Base-by-base conservation (phyloP, 2,888 invertebrate species). In the Helicoverpa assulta region DNA sequence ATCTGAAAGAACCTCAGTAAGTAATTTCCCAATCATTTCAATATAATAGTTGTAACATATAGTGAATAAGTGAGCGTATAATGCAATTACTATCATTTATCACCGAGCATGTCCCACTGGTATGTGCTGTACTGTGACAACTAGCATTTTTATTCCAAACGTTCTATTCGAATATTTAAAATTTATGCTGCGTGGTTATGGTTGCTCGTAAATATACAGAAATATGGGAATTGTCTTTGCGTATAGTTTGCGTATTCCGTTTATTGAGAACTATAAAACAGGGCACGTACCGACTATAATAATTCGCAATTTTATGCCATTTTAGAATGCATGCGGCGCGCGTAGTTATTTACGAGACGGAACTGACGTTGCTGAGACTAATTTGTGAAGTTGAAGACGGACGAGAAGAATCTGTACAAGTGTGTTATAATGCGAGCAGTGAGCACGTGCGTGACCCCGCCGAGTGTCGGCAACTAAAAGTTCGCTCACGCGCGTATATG, bases 81-180 rank as follows among this genome's bases (percentile, higher is more conserved):
- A 52, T 26, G 52, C 62, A 60, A 60, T 66, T 51, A 50, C 29
- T 33, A 47, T 26, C 21, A 57, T 76, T 26, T 43, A 62, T 65
- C 53, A 76, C 51, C 67, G 33, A 29, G 58, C 60, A 63, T 64
- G 75, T 65, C 40, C 50, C 50, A 29, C 69, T 76, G 70, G 66
- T 60, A 54, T 26, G 37, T 43, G 33, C 47, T 50, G 58, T 69
- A 73, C 69, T 81, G 58, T 81, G 73, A 63, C 69, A 76, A 63
- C 68, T n/a, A 72, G 29, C 64, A 54, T 62, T 81, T 76, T 69
- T 71, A 63, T 81, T 76, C 67, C 53, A 50, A 79, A 73, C 63
- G 54, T 81, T 58, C 43, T 56, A 73, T 65, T 67, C 59, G 67
- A 73, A 76, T 78, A 72, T 80, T 80, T 81, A 62, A 71, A 81